These are phyloP conservation scores for Aphrocallistes beatrix DNA, from an alignment of 37 sponge, comb jelly and placozoan species.

Conservation along the genomic window DNA sequence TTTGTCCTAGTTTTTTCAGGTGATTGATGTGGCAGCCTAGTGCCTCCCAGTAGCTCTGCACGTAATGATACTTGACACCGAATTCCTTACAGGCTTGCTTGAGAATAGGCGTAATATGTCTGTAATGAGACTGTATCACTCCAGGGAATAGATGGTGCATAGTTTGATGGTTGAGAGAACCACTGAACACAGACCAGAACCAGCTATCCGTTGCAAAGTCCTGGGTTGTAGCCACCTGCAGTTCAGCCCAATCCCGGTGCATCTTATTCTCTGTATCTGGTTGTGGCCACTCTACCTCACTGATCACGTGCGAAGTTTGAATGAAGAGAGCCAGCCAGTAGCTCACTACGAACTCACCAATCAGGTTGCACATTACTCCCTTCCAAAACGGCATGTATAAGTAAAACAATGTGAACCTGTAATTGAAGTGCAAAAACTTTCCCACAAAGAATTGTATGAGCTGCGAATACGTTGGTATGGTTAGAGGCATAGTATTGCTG, in stretches of 20 bases:
- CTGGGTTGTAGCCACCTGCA: conserved; percentile 43
- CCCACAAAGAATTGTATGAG: conserved; percentile 49
- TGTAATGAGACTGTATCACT: conserved; percentile 35
- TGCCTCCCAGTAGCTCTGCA: conserved; percentile 61
- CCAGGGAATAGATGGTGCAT: conserved; percentile 52
- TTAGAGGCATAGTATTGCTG: conserved; percentile 63
- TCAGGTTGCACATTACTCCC: conserved; percentile 39
- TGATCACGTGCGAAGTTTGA: conserved; percentile 83
- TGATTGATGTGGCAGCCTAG: conserved; percentile 71
- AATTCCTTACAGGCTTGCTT: conserved; percentile 44
- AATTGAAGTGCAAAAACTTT: conserved; percentile 43
- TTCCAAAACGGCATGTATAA: conserved; percentile 53
- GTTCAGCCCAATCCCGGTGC: conserved; percentile 68
- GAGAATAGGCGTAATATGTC: conserved; percentile 38
- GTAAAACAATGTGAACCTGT: conserved; percentile 51
- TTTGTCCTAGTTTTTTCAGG: conserved; percentile 58
- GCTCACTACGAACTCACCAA: conserved; percentile 58
- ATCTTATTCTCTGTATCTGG: conserved; percentile 64
- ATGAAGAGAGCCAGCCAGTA: conserved; percentile 87
- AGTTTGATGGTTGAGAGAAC: conserved; percentile 51
- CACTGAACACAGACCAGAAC: conserved; percentile 45
- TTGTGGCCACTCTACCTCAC: conserved; percentile 79
- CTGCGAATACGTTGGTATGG: conserved; percentile 38
- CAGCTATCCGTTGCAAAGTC: conserved; percentile 52
- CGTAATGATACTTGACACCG: conserved; percentile 38